Evolutionary conservation across 2,888 invertebrate species (phyloP).

Genomic region (Eristalis tenax): DNA sequence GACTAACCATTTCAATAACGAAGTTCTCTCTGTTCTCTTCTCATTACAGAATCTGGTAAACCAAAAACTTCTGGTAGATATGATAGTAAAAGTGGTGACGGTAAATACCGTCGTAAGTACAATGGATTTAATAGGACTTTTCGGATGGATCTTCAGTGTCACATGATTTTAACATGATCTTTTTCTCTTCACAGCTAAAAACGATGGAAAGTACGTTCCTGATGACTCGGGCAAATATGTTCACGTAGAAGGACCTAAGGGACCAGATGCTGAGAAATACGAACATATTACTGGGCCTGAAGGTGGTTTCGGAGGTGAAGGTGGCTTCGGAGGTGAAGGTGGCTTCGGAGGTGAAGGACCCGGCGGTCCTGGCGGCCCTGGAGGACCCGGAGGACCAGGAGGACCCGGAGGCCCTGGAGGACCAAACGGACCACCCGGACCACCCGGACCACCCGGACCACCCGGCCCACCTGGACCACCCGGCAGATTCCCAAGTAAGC

Average conservation of each 20-base stretch:
- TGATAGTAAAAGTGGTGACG: constrained; percentile 31
- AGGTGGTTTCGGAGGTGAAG: constrained; percentile 76
- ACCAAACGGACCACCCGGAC: constrained; percentile 75
- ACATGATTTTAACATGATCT: constrained; percentile 3
- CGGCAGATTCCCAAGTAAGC: constrained; percentile 70
- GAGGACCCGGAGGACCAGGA: constrained; percentile 76
- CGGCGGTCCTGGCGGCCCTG: constrained; percentile 78
- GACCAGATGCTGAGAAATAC: constrained; percentile 79
- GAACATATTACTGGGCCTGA: constrained; percentile 78
- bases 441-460: constrained; percentile 76
- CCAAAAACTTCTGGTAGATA: constrained; percentile 14
- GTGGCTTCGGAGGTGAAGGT: constrained; percentile 74
- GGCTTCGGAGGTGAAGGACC: constrained; percentile 79
- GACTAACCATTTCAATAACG: constrained; percentile 12
- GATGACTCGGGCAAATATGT: constrained; percentile 80
- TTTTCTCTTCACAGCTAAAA: constrained; percentile 30
- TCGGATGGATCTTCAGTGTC: background rate
- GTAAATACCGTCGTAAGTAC: constrained; percentile 70
- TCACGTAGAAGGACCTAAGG: constrained; percentile 80
- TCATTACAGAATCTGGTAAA: constrained; percentile 61
- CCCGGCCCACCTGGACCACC: constrained; percentile 78
- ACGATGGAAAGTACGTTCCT: constrained; percentile 78
- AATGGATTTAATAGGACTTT: constrained; percentile 23
- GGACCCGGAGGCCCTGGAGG: constrained; percentile 76
- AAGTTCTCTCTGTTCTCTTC: constrained; percentile 4